Percentiles rank a stretch among this genome's conserved stretches.
phyloP scores from a whole-genome alignment of 2,888 invertebrate genomes.

The Apamea monoglypha region DNA sequence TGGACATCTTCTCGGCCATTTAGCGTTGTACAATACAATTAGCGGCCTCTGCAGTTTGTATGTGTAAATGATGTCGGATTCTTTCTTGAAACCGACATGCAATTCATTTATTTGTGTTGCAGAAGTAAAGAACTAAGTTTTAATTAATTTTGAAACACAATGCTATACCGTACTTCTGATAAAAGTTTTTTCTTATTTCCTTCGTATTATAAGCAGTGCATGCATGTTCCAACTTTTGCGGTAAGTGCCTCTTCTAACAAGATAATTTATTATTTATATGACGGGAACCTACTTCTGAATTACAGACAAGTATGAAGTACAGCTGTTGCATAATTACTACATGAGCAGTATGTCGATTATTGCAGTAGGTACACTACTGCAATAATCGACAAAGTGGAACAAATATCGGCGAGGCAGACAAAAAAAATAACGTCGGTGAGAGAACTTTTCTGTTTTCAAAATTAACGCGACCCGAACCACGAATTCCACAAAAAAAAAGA shows the following conservation, averaged over 20 bases:
- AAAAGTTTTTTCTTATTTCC: neutral
- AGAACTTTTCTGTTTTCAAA: conserved; percentile 35
- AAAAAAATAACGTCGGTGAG: conserved; percentile 3
- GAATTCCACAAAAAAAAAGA: conserved; percentile 3
- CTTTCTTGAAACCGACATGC: neutral
- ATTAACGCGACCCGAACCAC: conserved; percentile 9
- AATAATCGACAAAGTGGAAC: conserved; percentile 5
- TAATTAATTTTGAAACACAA: neutral
- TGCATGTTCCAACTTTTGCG: neutral
- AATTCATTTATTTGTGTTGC: neutral
- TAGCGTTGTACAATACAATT: neutral
- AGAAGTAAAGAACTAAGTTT: neutral
- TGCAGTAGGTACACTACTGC: neutral
- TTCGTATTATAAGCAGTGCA: neutral
- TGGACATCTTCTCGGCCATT: no score
- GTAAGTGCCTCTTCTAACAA: neutral
- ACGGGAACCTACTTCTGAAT: neutral
- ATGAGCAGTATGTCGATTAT: no score
- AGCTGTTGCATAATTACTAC: neutral
- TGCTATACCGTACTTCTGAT: neutral
- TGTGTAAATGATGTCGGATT: neutral
- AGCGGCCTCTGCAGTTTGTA: no score
- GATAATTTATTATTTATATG: neutral
- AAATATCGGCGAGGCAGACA: neutral
- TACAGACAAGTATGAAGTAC: neutral